Evolutionary conservation across 2,797 vertebrate genomes (phyloP), one percentile per base, ranked within the genome.

Genomic region (Sciaenops ocellatus): DNA sequence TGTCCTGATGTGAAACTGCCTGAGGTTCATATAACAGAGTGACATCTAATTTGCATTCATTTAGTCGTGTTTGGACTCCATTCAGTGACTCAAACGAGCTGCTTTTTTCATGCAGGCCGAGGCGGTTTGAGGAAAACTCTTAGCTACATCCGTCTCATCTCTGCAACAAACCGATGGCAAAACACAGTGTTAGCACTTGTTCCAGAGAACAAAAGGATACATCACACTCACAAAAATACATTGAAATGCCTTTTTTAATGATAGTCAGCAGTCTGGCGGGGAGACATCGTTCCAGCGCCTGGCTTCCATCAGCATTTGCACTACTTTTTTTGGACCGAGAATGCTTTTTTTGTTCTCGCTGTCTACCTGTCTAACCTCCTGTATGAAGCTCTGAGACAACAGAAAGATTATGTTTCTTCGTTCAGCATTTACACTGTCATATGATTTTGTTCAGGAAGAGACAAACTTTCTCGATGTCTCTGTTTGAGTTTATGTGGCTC

Each of bases 1-100:
- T 47, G 24, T 71, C 42, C 56, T 79, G 60, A 83, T 73, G 54
- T 56, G 47, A 66, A 66, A 64, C 15, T 44, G 78, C 86, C 77
- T 79, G 50, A 17, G 79, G 79, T 83, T 51, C 55, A 47, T 63
- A 54, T n/a, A 48, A 69, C 72, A 73, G 77, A 80, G 69, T 65
- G 78, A 84, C 56, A 52, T 64, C 70, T 82, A 30, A 87, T 88
- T 82, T 88, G 78, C 78, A 86, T 86, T 69, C 1, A 79, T 77
- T 72, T 42, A 56, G 50, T 22, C 9, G 5, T 67, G 47, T 78
- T 84, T 55, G 62, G 63, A 61, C 78, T 71, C 64, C 24, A 24
- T 68, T 79, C 52, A 30, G 79, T 26, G 62, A 64, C 41, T 70
- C 60, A 38, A 46, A 55, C 24, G 0, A 76, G 69, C 57, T 55